phyloP scores from a whole-genome alignment of 2,797 vertebrate species.

The Tragelaphus oryx region DNA sequence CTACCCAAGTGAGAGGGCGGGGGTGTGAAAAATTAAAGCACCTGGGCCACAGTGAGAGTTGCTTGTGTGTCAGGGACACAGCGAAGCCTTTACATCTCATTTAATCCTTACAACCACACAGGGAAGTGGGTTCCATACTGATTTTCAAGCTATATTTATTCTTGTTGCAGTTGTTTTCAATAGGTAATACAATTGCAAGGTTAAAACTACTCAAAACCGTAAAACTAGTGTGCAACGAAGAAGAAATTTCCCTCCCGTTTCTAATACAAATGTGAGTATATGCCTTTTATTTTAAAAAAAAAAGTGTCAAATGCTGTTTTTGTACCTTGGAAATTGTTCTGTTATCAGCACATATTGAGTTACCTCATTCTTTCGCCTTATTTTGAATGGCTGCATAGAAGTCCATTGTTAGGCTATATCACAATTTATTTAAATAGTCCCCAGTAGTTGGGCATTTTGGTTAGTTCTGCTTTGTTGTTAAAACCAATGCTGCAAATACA shows the following conservation, averaged over 20 bases:
- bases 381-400: neutral
- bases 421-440: neutral
- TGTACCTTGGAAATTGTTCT: neutral
- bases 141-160: neutral
- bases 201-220: neutral
- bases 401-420: neutral
- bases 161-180: neutral
- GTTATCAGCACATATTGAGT: neutral
- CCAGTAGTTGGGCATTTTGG: neutral
- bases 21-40: neutral
- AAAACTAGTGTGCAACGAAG: neutral
- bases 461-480: neutral
- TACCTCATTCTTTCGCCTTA: neutral
- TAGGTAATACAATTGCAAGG: neutral
- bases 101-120: neutral
- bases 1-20: neutral
- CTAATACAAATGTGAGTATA: neutral
- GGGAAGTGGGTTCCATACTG: neutral
- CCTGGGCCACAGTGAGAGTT: neutral
- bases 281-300: neutral
- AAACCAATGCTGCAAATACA: neutral
- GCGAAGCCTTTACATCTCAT: accelerated
- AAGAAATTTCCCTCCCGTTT: neutral
- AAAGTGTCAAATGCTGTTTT: neutral
- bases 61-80: neutral